A percentile compares a stretch with the other conserved stretches of the same genome.
Evolutionary conservation across 2,888 invertebrate species (phyloP).

Genomic region (Strigamia transsilvanica): DNA sequence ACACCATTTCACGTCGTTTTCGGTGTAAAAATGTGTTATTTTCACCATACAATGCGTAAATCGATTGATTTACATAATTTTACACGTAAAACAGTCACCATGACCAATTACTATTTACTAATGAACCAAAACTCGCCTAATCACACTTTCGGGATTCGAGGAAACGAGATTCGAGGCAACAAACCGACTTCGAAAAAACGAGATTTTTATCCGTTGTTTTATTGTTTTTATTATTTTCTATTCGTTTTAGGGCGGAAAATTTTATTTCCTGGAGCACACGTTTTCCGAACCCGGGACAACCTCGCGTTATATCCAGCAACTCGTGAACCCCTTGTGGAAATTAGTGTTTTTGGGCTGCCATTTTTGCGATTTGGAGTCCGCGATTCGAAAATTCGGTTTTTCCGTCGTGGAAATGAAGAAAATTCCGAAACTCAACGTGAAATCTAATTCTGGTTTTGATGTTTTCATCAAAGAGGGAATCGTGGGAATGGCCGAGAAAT

Average conservation of each 20-base stretch:
- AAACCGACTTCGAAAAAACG: too few species aligned
- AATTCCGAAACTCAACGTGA: not conserved
- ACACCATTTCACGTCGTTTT: too few species aligned
- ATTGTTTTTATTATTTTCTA: conserved; percentile 29
- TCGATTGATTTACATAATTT: too few species aligned
- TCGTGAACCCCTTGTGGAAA: conserved; percentile 1
- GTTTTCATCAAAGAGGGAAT: not conserved
- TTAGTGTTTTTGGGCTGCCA: not conserved
- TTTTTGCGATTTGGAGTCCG: not conserved
- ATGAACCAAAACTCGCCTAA: too few species aligned
- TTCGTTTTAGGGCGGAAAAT: conserved; percentile 23
- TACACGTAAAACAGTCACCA: too few species aligned
- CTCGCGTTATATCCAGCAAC: not conserved
- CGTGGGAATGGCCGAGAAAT: not conserved
- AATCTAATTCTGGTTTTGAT: too few species aligned
- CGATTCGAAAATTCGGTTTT: conserved; percentile 15
- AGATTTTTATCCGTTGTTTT: not conserved
- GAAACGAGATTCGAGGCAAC: too few species aligned
- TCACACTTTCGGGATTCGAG: too few species aligned
- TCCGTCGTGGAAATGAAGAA: not conserved
- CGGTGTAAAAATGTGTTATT: too few species aligned
- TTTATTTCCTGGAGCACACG: conserved; percentile 48
- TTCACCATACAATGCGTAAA: too few species aligned
- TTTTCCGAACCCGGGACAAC: not conserved
- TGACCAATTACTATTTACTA: too few species aligned